Percentiles rank a stretch among this genome's conserved stretches.
Conservation (phyloP, 2,797 vertebrate genomes). For the Lophius americanus region DNA sequence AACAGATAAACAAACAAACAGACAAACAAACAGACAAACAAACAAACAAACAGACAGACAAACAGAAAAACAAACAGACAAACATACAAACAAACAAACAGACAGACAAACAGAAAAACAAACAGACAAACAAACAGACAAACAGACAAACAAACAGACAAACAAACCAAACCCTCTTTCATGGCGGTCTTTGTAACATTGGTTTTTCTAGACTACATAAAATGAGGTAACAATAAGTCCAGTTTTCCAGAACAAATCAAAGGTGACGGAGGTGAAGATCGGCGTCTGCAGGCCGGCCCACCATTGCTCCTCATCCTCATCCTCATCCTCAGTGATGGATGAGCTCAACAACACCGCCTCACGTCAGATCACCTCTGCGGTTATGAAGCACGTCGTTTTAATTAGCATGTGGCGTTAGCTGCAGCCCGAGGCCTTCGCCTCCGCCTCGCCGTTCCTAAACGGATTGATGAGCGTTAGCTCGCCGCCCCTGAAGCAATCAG, state of each 20-base stretch:
- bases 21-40: too few relatives aligned
- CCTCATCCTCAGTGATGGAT: slow-evolving; percentile 34
- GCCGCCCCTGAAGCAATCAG: slow-evolving; percentile 34
- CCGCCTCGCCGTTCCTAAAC: slow-evolving; percentile 20
- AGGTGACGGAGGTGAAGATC: slow-evolving; percentile 22
- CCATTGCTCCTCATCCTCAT: background rate
- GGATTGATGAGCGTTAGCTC: slow-evolving; percentile 40
- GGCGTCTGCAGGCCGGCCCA: slow-evolving; percentile 12
- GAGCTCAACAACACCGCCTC: slow-evolving; percentile 16
- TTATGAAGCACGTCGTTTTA: slow-evolving; percentile 43
- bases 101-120: too few relatives aligned
- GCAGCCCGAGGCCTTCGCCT: slow-evolving; percentile 14
- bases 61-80: too few relatives aligned
- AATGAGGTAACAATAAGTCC: slow-evolving; percentile 4
- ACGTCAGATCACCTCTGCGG: slow-evolving; percentile 21
- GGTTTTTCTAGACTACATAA: too few relatives aligned
- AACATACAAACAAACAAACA: too few relatives aligned
- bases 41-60: too few relatives aligned
- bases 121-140: too few relatives aligned
- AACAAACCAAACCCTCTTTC: too few relatives aligned
- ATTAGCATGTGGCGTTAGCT: slow-evolving; percentile 36
- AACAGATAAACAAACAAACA: too few relatives aligned
- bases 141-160: too few relatives aligned
- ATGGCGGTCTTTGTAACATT: too few relatives aligned
- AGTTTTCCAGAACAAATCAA: slow-evolving; percentile 9